Evolutionary conservation across 2,888 invertebrate genomes (phyloP).

Genomic region (Crocallis elinguaria): DNA sequence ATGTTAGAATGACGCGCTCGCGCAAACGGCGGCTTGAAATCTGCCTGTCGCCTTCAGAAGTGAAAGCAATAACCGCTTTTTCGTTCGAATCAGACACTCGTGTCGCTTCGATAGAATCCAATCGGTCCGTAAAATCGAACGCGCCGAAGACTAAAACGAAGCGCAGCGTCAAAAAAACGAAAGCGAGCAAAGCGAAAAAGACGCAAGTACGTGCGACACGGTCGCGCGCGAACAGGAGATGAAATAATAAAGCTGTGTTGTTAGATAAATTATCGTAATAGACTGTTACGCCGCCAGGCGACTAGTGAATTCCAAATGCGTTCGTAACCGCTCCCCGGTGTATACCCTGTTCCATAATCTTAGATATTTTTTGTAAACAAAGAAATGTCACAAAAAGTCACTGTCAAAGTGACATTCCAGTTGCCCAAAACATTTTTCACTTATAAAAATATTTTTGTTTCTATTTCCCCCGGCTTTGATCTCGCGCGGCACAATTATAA

Average conservation of each 20-base stretch:
- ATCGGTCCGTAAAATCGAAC: conserved; percentile 49
- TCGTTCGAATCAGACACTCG: conserved; percentile 72
- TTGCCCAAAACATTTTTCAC: too few species aligned
- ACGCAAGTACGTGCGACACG: conserved; percentile 57
- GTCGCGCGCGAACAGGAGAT: conserved; percentile 62
- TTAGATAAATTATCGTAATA: conserved; percentile 43
- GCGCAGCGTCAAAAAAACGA: too few species aligned
- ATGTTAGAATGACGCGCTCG: conserved; percentile 71
- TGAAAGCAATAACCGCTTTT: conserved; percentile 57
- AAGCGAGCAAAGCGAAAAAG: conserved; percentile 56
- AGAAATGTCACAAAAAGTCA: too few species aligned
- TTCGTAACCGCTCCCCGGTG: conserved; percentile 12
- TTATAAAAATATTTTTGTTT: too few species aligned
- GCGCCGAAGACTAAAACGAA: conserved; percentile 43
- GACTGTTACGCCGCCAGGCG: conserved; percentile 52
- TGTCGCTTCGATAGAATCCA: conserved; percentile 63
- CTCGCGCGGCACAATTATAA: too few species aligned
- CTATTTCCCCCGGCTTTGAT: too few species aligned
- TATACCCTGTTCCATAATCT: too few species aligned
- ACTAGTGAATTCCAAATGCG: conserved; percentile 41
- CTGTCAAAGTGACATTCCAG: too few species aligned
- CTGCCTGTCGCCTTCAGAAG: conserved; percentile 70
- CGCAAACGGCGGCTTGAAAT: conserved; percentile 66
- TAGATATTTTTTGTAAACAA: too few species aligned
- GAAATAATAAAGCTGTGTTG: conserved; percentile 45